Evolutionary conservation across 2,888 invertebrate genomes (phyloP).

Genomic region (Dynastes maya): DNA sequence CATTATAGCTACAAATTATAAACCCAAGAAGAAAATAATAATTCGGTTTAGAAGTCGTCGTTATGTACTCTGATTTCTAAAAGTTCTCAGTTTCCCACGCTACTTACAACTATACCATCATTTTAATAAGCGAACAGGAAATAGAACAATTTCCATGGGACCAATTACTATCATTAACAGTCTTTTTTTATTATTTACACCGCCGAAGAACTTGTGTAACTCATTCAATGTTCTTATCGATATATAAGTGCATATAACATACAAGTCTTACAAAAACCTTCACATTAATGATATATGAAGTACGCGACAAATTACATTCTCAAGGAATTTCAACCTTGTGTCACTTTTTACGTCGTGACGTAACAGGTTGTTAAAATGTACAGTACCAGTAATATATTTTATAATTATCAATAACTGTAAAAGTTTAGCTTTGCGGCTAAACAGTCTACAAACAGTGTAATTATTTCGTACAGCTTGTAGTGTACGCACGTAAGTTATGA

Average conservation of each 20-base stretch:
- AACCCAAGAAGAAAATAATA: no score
- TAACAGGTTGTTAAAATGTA: conserved; percentile 1
- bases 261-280: not conserved
- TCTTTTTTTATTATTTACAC: not conserved
- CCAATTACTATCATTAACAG: conserved; percentile 13
- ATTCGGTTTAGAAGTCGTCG: no score
- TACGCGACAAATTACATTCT: conserved; percentile 30
- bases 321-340: conserved; percentile 33
- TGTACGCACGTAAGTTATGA: not conserved
- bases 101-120: no score
- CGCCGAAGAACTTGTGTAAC: not conserved
- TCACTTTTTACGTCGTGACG: conserved; percentile 11
- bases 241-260: no score
- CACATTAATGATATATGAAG: conserved; percentile 22
- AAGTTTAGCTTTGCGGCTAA: not conserved
- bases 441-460: conserved; percentile 10
- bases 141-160: not conserved
- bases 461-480: conserved; percentile 6
- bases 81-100: no score
- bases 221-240: not conserved
- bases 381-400: not conserved
- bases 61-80: no score
- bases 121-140: no score
- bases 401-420: conserved; percentile 8
- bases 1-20: no score